phyloP scores from a whole-genome alignment of 2,113 vertebrate species.

The Salvelinus namaycush region DNA sequence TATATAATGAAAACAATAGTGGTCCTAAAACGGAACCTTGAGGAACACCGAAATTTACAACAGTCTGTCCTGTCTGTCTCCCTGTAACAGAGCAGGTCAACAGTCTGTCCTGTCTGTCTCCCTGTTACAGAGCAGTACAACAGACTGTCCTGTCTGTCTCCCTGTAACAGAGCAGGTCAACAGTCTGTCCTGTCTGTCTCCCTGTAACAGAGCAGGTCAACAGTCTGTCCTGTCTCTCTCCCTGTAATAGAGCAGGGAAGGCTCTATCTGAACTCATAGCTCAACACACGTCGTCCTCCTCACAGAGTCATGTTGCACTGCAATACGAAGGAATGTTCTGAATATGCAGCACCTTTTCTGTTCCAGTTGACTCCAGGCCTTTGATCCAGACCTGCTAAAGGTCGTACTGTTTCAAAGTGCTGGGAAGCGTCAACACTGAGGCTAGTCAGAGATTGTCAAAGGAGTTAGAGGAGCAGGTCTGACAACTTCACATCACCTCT shows the following conservation, averaged over 20 bases:
- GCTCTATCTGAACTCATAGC: slow-evolving; percentile 27
- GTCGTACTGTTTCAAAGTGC: slow-evolving; percentile 67
- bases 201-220: no score
- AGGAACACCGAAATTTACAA: no score
- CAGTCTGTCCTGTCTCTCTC: no score
- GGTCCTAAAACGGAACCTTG: no score
- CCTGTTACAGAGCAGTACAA: no score
- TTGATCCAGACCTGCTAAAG: slow-evolving; percentile 67
- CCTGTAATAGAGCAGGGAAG: background rate
- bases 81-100: no score
- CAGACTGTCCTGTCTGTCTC: no score
- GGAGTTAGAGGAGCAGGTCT: slow-evolving; percentile 37
- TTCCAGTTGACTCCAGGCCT: slow-evolving; percentile 57
- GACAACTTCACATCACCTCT: slow-evolving; percentile 50
- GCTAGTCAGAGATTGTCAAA: slow-evolving; percentile 53
- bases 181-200: no score
- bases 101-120: no score
- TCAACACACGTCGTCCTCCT: slow-evolving; percentile 22
- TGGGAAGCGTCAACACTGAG: slow-evolving; percentile 58
- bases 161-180: no score
- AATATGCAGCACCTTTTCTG: slow-evolving; percentile 51
- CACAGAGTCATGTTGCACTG: slow-evolving; percentile 43
- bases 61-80: no score
- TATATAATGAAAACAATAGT: no score
- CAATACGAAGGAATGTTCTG: slow-evolving; percentile 54